Evolutionary conservation across 2,113 vertebrate species (phyloP).

Genomic region (Platanista minor): DNA sequence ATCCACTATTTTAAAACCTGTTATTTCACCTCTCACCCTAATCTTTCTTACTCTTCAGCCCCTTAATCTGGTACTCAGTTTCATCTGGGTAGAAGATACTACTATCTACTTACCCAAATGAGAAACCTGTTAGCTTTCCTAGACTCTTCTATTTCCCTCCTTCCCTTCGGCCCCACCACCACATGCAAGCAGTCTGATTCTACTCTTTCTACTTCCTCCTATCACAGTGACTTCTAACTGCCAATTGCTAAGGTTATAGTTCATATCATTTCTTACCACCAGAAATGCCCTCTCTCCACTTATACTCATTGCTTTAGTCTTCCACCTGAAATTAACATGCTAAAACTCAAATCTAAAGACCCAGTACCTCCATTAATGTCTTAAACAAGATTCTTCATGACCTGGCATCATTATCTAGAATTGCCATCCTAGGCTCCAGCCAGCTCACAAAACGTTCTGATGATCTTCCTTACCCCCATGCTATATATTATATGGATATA

Average conservation of each 20-base stretch:
- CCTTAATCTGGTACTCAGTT: neutral
- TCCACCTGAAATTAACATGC: neutral
- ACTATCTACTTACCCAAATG: neutral
- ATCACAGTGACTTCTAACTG: neutral
- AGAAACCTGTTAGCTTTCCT: neutral
- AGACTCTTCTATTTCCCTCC: neutral
- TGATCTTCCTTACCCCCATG: neutral
- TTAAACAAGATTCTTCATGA: neutral
- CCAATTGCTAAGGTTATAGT: neutral
- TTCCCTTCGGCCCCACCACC: neutral
- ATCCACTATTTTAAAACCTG: neutral
- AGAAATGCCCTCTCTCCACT: neutral
- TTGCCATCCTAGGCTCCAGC: neutral
- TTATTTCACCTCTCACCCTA: neutral
- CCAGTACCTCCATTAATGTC: neutral
- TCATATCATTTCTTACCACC: neutral
- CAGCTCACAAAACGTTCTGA: neutral
- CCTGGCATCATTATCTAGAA: constrained; percentile 1
- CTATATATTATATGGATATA: neutral
- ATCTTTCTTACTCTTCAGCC: neutral
- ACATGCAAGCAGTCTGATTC: neutral
- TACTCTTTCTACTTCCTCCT: neutral
- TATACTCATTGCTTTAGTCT: neutral
- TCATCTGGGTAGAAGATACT: neutral
- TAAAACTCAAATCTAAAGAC: constrained; percentile 5